A percentile compares a stretch with the other conserved stretches of the same genome.
phyloP scores from a whole-genome alignment of 2,888 invertebrate species.

The Mesorhabditis sp. region DNA sequence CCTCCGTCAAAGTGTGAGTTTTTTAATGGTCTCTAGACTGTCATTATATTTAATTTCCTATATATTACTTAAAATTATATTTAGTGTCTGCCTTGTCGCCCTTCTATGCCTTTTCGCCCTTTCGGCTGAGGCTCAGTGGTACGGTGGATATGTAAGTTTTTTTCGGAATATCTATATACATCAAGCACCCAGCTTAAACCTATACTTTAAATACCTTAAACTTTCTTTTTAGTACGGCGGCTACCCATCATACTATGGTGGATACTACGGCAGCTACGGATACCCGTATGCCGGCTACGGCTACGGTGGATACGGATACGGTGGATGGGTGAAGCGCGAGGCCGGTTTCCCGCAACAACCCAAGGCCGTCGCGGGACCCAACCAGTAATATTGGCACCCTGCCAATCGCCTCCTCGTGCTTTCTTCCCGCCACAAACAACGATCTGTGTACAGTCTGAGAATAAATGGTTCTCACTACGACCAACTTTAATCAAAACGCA shows the following conservation, averaged over 20 bases:
- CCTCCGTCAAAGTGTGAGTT: background rate
- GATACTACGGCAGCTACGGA: slow-evolving; percentile 2
- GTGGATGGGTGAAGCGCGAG: slow-evolving; percentile 2
- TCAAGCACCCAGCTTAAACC: too few species aligned
- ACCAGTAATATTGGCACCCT: background rate
- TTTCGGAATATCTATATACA: too few species aligned
- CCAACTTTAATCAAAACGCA: background rate
- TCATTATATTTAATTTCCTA: background rate
- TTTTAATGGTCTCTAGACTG: background rate
- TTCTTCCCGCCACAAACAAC: background rate
- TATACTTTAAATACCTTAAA: background rate
- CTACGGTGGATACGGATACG: slow-evolving; percentile 8
- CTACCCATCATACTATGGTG: background rate
- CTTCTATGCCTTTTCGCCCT: background rate
- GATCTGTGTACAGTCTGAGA: slow-evolving; percentile 1
- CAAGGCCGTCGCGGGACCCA: background rate
- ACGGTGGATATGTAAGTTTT: background rate
- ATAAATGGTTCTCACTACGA: background rate
- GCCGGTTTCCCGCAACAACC: slow-evolving; percentile 11
- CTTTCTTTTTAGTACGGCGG: background rate
- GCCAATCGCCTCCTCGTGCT: background rate
- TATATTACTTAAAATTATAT: background rate
- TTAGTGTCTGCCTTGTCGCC: slow-evolving; percentile 5
- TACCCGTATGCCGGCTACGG: slow-evolving; percentile 11
- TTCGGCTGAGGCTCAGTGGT: slow-evolving; percentile 3